A percentile compares a stretch with the other conserved stretches of the same genome.
Conservation (phyloP, 2,888 invertebrate species). For the Sinelater perroti region DNA sequence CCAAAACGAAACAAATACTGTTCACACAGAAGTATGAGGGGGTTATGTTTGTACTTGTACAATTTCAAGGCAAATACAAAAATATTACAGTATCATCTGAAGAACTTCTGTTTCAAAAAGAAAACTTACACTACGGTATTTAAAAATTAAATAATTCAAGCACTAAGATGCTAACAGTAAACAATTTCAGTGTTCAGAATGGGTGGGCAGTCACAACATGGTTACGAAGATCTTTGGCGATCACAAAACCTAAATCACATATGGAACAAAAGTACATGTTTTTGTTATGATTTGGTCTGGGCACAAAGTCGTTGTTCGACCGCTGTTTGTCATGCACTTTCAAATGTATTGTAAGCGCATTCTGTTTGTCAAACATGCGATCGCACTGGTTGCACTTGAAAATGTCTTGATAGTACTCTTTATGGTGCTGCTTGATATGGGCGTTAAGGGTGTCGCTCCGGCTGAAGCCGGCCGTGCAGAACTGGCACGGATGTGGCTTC, state of each 20-base stretch:
- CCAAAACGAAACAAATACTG: too few species aligned
- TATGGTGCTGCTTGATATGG: slow-evolving; percentile 70
- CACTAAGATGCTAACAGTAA: too few species aligned
- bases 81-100: too few species aligned
- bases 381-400: slow-evolving; percentile 73
- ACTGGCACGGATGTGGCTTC: slow-evolving; percentile 63
- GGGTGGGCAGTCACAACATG: slow-evolving; percentile 59
- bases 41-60: too few species aligned
- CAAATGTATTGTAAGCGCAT: slow-evolving; percentile 70
- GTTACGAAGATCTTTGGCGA: slow-evolving; percentile 56
- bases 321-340: slow-evolving; percentile 68
- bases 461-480: slow-evolving; percentile 71
- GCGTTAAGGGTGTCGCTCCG: slow-evolving; percentile 70
- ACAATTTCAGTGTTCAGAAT: slow-evolving; percentile 44
- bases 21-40: too few species aligned
- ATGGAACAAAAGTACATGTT: slow-evolving; percentile 65
- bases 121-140: too few species aligned
- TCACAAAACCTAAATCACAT: slow-evolving; percentile 61
- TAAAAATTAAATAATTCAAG: too few species aligned
- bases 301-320: slow-evolving; percentile 30
- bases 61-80: too few species aligned
- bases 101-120: too few species aligned
- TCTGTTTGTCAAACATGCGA: slow-evolving; percentile 69
- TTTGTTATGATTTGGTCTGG: slow-evolving; percentile 48
- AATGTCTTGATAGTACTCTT: slow-evolving; percentile 58